Conservation (phyloP, 1,140 invertebrate genomes). For the Maconellicoccus hirsutus region DNA sequence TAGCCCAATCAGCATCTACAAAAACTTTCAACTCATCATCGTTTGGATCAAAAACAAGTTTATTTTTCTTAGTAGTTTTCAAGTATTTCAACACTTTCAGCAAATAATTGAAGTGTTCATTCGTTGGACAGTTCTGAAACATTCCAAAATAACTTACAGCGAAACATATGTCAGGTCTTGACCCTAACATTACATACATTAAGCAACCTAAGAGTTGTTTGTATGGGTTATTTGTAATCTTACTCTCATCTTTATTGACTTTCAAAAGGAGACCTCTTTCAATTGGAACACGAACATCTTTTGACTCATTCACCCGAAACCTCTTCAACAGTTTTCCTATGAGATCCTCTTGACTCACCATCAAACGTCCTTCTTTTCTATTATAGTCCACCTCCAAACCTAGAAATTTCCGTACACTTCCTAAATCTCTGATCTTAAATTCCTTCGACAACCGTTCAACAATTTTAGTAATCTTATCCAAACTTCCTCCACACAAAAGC, state of each 20-base stretch:
- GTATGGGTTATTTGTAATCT: background rate
- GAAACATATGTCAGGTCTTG: conserved; percentile 32
- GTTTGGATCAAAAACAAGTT: conserved; percentile 1
- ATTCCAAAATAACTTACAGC: conserved; percentile 25
- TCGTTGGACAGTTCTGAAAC: conserved; percentile 29
- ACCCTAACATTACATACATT: conserved; percentile 30
- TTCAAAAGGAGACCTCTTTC: background rate
- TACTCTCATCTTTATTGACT: background rate
- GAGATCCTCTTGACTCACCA: background rate
- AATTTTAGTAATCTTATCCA: background rate
- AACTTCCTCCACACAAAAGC: background rate
- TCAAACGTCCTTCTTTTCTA: background rate
- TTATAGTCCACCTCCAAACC: conserved; percentile 13
- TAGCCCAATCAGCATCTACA: conserved; percentile 37
- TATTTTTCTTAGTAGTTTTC: conserved; percentile 14
- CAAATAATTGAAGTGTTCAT: conserved; percentile 24
- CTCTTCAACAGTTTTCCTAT: background rate
- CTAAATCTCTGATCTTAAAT: conserved; percentile 19
- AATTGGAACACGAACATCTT: background rate
- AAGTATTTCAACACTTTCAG: conserved; percentile 24
- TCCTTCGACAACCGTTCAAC: background rate
- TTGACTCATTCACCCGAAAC: background rate
- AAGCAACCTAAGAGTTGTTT: conserved; percentile 29
- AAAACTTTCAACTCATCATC: conserved; percentile 27
- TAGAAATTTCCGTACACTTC: conserved; percentile 12